phyloP scores from a whole-genome alignment of 2,797 vertebrate genomes.

The Danio choprae region DNA sequence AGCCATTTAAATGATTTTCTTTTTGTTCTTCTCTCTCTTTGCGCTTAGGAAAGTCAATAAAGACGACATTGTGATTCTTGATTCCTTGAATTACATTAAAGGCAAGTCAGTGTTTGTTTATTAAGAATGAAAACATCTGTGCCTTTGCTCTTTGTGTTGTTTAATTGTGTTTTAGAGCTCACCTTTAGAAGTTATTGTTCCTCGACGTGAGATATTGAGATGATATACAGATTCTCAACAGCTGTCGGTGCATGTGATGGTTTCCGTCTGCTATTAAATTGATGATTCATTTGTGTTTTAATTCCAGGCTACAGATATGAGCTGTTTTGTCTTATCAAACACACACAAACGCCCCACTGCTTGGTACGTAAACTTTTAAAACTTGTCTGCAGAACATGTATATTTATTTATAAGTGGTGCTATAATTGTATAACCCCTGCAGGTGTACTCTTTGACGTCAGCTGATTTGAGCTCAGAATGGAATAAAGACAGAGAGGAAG shows the following conservation, averaged over 20 bases:
- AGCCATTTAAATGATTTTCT: neutral
- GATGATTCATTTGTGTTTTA: neutral
- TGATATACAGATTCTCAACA: neutral
- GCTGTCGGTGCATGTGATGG: neutral
- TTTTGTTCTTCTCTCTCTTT: conserved; percentile 9
- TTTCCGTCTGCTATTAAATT: neutral
- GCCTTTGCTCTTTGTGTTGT: neutral
- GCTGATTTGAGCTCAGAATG: conserved; percentile 77
- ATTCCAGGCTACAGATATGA: conserved; percentile 85
- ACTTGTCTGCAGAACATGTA: neutral
- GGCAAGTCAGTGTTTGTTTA: conserved; percentile 68
- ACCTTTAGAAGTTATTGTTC: neutral
- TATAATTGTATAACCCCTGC: conserved; percentile 3
- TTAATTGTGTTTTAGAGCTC: neutral
- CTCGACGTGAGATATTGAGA: neutral
- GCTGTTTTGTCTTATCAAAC: conserved; percentile 85
- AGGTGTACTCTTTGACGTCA: conserved; percentile 85
- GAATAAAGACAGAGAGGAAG: conserved; percentile 75
- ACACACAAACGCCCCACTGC: conserved; percentile 84
- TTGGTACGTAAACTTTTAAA: conserved; percentile 71
- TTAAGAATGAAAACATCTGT: neutral
- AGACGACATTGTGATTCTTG: conserved; percentile 83
- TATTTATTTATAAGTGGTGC: neutral
- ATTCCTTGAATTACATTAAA: conserved; percentile 89
- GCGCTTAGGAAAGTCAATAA: conserved; percentile 81